Evolutionary conservation across 2,113 vertebrate species (phyloP).

Genomic region (Progne subis): DNA sequence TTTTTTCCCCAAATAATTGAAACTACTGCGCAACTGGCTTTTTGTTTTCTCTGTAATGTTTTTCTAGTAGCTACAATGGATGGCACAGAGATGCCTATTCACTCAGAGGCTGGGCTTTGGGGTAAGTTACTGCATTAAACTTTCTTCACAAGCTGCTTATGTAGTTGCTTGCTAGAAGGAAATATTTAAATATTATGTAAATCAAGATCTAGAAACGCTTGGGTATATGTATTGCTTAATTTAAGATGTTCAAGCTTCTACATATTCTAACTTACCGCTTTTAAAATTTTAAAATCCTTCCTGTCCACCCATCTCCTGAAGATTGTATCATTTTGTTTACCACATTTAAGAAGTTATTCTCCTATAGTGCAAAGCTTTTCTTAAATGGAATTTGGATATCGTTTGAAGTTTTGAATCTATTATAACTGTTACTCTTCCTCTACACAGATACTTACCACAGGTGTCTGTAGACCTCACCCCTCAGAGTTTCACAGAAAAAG

Average conservation of each 20-base stretch:
- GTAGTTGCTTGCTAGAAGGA: neutral
- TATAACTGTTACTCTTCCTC: constrained; percentile 1
- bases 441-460: constrained; percentile 84
- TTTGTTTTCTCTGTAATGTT: constrained; percentile 24
- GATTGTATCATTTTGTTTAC: neutral
- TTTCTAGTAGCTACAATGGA: constrained; percentile 86
- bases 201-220: neutral
- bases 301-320: neutral
- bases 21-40: neutral
- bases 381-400: neutral
- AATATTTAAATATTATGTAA: neutral
- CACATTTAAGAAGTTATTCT: neutral
- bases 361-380: neutral
- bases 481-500: constrained; percentile 85
- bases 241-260: neutral
- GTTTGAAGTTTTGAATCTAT: neutral
- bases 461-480: constrained; percentile 86
- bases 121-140: constrained; percentile 75
- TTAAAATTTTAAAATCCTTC: neutral
- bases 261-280: neutral
- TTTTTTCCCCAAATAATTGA: neutral
- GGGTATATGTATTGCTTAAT: neutral
- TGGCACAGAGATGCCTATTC: constrained; percentile 93
- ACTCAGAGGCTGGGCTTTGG: constrained; percentile 87
- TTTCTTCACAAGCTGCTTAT: neutral